Evolutionary conservation across 1,140 invertebrate genomes (phyloP), one percentile per base, ranked within the genome.

Genomic region (Drosophila tristis): DNA sequence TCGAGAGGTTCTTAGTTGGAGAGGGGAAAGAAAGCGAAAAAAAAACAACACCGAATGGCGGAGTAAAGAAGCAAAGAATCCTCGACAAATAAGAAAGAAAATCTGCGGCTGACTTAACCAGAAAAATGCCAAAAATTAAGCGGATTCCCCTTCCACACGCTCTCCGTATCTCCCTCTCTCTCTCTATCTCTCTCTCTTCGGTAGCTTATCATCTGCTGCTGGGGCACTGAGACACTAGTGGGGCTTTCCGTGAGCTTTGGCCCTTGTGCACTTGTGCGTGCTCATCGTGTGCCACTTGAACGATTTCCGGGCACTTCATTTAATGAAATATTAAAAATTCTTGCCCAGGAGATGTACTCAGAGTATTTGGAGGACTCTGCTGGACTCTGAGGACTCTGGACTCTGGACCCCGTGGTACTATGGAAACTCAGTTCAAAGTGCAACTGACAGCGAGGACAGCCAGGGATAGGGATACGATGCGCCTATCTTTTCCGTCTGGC

Each of bases 261-360:
- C 44, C 63, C 53, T 56, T 85, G 66, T 85, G 67, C 78, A 81
- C 51, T 77, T 86, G 64, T 86, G 78, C 65, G 82, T 78, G 58
- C 75, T 82, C 82, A 87, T 87, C 75, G 64, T 87, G 82, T 87
- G 82, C 82, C 82, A 89, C 78, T 87, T 87, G 72, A 90, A 89
- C 84, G 82, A 82, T 82, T 87, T 87, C 57, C 68, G 56, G 65
- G 80, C 79, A 91, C 90, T 91, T 90, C 89, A 91, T 91, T 91
- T 91, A 90, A 91, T 91, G 90, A 91, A 91, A 91, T 91, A 91
- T 91, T 91, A 90, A 91, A 91, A 91, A 90, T 80, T 91, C 89
- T 58, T 68, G 47, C 49, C 50, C 16, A 7, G 16, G 44, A 26
- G 26, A 15, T 49, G 35, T 65, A 48, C 64, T 57, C 56, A 51